Evolutionary conservation across 1,140 invertebrate genomes (phyloP), one percentile per base, ranked within the genome.

Genomic region (Musca vetustissima): DNA sequence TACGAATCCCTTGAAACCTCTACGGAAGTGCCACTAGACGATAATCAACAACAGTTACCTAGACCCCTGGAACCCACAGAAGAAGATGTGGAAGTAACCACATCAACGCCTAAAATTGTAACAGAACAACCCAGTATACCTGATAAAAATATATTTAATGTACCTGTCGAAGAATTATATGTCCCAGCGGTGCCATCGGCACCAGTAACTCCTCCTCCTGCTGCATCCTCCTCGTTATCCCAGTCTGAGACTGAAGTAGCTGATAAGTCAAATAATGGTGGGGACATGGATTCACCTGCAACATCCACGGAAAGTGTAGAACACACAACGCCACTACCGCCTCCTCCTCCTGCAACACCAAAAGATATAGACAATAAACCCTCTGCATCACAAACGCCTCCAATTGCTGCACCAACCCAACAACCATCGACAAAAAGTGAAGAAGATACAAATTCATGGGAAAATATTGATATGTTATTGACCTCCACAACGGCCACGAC

Each of bases 401-500:
- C 59, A 6, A 64, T 43, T 43, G 36, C 36, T 11, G 36, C 11
- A 43, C 4, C 69, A 52, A 43, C 65, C 3, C 28, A 28, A 32
- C n/a, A 19, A 32, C n/a, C 67, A 19, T 9, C 50, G 32, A 1
- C 49, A 43, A 61, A 61, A 36, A 66, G 52, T 21, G 64, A 69
- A 48, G 68, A 70, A 1, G 73, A 75, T 69, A 68, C 73, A 8
- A 64, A 71, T 59, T 78, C 75, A 55, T 78, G 82, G 73, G 83
- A 85, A 28, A 80, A 75, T 55, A 74, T 84, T 17, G 83, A 85
- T 64, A 76, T 77, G 61, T 70, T 84, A n/a, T 73, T 84, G n/a
- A 78, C 77, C 22, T 36, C 57, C 17, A 32, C 36, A 36, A 28
- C 57, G n/a, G 81, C 83, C 24, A 75, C 76, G 6, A 72, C 75